Evolutionary conservation across 2,113 vertebrate genomes (phyloP).

Genomic region (Tinamus guttatus): DNA sequence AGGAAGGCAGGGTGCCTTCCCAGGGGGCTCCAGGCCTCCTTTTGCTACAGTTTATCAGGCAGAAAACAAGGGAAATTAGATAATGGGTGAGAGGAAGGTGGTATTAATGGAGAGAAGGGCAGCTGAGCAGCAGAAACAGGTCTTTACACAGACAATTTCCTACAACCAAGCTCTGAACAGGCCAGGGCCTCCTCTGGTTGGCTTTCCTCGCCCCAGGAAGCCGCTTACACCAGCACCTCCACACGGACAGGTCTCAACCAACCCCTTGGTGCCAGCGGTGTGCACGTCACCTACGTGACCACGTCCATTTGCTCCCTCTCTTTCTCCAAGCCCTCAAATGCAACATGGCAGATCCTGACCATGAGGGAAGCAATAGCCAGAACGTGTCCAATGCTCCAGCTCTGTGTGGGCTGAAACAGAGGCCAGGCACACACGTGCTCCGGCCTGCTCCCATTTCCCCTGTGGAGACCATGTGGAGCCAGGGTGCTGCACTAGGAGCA

Average conservation of each 20-base stretch:
- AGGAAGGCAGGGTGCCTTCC: not conserved
- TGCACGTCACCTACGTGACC: not conserved
- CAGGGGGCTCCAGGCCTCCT: not conserved
- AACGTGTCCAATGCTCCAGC: too few species aligned
- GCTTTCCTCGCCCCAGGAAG: not conserved
- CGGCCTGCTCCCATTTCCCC: not conserved
- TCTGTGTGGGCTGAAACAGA: too few species aligned
- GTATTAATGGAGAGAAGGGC: not conserved
- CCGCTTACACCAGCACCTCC: fast-evolving
- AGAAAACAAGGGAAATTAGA: not conserved
- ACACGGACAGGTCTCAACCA: not conserved
- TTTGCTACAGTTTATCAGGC: not conserved
- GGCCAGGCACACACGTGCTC: too few species aligned
- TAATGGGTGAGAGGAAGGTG: not conserved
- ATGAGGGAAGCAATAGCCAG: not conserved
- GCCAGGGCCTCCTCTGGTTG: fast-evolving
- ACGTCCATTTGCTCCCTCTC: not conserved
- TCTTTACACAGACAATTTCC: not conserved
- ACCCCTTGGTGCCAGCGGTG: not conserved
- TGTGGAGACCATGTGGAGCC: not conserved
- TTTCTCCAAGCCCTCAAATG: not conserved
- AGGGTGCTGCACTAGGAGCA: not conserved
- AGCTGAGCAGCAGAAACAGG: not conserved
- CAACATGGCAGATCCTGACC: not conserved
- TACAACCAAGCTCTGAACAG: not conserved